These are phyloP conservation scores for Nycticebus coucang DNA, from an alignment of 2,113 vertebrate genomes.

Conservation along the genomic window DNA sequence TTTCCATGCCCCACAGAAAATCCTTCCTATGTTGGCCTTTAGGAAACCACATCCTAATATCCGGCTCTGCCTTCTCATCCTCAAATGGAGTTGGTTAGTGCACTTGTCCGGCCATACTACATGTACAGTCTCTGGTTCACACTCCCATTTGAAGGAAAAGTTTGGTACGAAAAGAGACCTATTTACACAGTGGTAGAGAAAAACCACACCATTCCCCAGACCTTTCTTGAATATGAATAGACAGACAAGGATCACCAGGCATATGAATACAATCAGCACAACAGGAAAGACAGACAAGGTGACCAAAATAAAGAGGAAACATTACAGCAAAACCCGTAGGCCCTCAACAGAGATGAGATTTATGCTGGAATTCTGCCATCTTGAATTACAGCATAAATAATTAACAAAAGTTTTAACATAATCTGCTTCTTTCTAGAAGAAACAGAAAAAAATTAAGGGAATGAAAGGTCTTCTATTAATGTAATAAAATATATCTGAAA, in stretches of 20 bases:
- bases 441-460: not conserved
- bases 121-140: not conserved
- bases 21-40: not conserved
- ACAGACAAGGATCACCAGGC: not conserved
- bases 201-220: not conserved
- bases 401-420: no score
- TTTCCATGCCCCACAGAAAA: not conserved
- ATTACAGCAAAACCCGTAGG: not conserved
- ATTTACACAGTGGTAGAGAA: not conserved
- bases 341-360: no score
- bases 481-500: not conserved
- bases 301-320: not conserved
- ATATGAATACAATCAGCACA: not conserved
- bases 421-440: not conserved
- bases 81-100: not conserved
- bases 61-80: not conserved
- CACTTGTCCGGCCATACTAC: not conserved
- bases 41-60: not conserved
- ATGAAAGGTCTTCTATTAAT: not conserved
- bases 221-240: not conserved
- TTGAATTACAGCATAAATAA: no score
- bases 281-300: not conserved
- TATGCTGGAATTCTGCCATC: no score
- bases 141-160: not conserved
- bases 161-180: not conserved